Evolutionary conservation across 2,113 vertebrate species (phyloP), one percentile per base, ranked within the genome.

Genomic region (Pitta sordida): DNA sequence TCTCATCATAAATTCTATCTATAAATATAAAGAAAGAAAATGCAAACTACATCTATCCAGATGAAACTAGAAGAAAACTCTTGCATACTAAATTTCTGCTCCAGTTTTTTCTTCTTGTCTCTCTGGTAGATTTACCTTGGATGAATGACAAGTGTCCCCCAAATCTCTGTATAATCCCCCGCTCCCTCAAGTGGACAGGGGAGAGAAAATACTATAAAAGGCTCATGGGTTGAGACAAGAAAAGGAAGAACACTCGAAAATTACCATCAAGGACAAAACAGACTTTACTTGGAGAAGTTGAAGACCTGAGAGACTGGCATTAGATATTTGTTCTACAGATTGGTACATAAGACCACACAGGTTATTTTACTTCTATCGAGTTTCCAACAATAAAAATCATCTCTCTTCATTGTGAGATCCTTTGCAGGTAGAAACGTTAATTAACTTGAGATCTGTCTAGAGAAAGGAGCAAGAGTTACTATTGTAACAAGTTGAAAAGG

Each of bases 191-290:
- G 5, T 48, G 44, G 5, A 18, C 19, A 29, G 26, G 2, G n/a
- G 10, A 48, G 7, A 76, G 43, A 70, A 86, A 64, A 51, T 11
- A 37, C 6, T 55, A 46, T 3, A 9, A 81, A 75, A 67, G 12
- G 6, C 9, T 53, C 0, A 0, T 67, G 20, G n/a, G 13, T 36
- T 11, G 6, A 65, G 51, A 27, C 10, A 82, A 90, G n/a, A 19
- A 69, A 39, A 58, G 15, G 15, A 39, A 74, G 1, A 55, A 39
- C 46, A 52, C 23, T 78, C 21, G 23, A 3, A 16, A n/a, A 29
- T 55, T 92, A 41, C 12, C 14, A 7, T 59, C 32, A 51, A 1
- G 2, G 13, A 5, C 7, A 55, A 83, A 91, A 55, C 6, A 75
- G 34, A 53, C 29, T 51, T 4, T 1, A 2, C 8, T 19, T 83